Conservation (phyloP, 2,888 invertebrate species). For the Nomada ferruginata region DNA sequence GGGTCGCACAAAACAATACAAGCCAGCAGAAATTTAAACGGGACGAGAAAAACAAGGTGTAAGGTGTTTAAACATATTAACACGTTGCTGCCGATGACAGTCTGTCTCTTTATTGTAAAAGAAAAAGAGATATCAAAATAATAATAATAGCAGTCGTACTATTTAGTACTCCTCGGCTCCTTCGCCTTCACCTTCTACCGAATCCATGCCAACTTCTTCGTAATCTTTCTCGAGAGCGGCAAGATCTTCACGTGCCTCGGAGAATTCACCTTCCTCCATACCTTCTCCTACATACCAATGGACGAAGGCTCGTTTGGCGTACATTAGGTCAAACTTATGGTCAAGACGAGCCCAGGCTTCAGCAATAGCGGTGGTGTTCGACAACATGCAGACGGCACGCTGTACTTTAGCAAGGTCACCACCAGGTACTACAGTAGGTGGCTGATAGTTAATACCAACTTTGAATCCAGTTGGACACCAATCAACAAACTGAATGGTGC, state of each 20-base stretch:
- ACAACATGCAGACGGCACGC: constrained; percentile 99
- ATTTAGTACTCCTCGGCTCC: constrained; percentile 81
- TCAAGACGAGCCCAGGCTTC: constrained; percentile 98
- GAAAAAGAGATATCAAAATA: constrained; percentile 41
- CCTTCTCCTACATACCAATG: constrained; percentile 97
- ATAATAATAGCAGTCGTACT: constrained; percentile 5
- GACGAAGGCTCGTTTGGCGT: constrained; percentile 98
- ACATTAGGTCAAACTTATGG: constrained; percentile 98
- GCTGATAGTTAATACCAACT: constrained; percentile 96
- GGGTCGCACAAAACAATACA: background rate
- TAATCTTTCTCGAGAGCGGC: constrained; percentile 89
- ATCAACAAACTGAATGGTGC: constrained; percentile 96
- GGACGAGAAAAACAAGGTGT: background rate
- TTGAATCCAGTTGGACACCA: constrained; percentile 95
- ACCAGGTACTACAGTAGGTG: constrained; percentile 97
- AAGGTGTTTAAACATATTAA: constrained; percentile 12
- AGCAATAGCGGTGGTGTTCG: constrained; percentile 98
- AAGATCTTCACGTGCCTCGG: constrained; percentile 91
- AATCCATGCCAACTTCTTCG: constrained; percentile 90
- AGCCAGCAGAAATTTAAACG: background rate
- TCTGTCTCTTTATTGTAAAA: constrained; percentile 60
- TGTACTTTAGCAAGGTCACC: constrained; percentile 98
- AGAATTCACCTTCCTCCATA: constrained; percentile 95
- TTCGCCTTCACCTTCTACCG: constrained; percentile 85
- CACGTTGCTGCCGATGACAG: constrained; percentile 24